Conservation (phyloP, 2,888 invertebrate species). For the Nomada ferruginata region DNA sequence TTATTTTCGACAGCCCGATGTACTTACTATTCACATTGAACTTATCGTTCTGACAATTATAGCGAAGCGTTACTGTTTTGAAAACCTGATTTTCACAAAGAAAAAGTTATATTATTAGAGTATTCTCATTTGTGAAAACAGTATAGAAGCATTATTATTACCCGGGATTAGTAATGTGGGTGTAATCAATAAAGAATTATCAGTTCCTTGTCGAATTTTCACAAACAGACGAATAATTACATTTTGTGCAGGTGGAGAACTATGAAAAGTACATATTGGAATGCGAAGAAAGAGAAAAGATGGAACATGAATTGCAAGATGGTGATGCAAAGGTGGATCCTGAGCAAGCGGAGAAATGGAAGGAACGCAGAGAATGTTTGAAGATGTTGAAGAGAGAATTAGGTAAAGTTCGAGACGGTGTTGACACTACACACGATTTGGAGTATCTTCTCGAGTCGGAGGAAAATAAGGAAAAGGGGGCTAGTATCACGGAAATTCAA, state of each 20-base stretch:
- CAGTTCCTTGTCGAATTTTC: too few species aligned
- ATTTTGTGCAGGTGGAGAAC: constrained; percentile 72
- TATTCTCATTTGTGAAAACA: too few species aligned
- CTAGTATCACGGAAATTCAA: constrained; percentile 61
- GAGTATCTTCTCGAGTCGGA: constrained; percentile 78
- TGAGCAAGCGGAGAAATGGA: constrained; percentile 75
- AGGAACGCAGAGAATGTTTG: constrained; percentile 80
- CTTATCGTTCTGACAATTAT: too few species aligned
- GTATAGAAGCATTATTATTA: too few species aligned
- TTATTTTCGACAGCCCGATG: too few species aligned
- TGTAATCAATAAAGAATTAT: too few species aligned
- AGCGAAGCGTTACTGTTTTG: too few species aligned
- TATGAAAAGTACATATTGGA: constrained; percentile 80
- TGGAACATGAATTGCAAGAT: constrained; percentile 32
- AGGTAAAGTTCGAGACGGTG: constrained; percentile 77
- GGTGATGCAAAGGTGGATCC: constrained; percentile 37
- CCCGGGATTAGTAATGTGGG: too few species aligned
- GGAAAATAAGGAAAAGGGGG: constrained; percentile 79
- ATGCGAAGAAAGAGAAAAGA: constrained; percentile 78
- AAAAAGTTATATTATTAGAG: too few species aligned
- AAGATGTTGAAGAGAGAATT: constrained; percentile 81
- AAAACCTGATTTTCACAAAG: too few species aligned
- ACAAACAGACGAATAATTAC: too few species aligned
- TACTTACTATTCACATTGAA: too few species aligned
- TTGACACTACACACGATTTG: constrained; percentile 79